phyloP scores from a whole-genome alignment of 2,888 invertebrate species.

The Aproaerema taeniolella region DNA sequence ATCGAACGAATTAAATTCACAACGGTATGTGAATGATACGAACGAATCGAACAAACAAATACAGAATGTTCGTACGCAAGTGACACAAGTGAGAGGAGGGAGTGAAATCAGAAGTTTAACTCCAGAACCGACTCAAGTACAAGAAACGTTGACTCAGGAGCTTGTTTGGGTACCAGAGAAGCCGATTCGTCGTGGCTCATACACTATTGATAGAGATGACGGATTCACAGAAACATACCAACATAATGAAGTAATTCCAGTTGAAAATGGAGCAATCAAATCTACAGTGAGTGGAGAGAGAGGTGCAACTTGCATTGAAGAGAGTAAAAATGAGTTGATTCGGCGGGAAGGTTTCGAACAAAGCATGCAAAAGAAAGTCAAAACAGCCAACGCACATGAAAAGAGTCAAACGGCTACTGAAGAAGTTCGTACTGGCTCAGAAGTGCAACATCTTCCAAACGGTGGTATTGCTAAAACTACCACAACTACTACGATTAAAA shows the following conservation, averaged over 20 bases:
- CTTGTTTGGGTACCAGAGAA: slow-evolving; percentile 65
- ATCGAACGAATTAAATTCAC: slow-evolving; percentile 20
- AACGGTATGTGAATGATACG: slow-evolving; percentile 24
- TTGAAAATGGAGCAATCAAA: slow-evolving; percentile 50
- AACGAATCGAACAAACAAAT: slow-evolving; percentile 27
- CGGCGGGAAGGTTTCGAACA: slow-evolving; percentile 52
- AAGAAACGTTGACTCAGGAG: slow-evolving; percentile 58
- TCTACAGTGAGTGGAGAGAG: slow-evolving; percentile 50
- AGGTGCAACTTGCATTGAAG: slow-evolving; percentile 42
- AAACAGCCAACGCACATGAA: slow-evolving; percentile 51
- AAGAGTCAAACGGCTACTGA: slow-evolving; percentile 48
- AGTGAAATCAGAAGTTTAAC: slow-evolving; percentile 53
- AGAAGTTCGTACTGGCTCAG: slow-evolving; percentile 53
- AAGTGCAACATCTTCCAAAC: slow-evolving; percentile 57
- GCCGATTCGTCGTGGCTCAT: slow-evolving; percentile 57
- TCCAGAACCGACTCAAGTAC: slow-evolving; percentile 58
- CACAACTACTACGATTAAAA: slow-evolving; percentile 59
- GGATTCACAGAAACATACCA: slow-evolving; percentile 52
- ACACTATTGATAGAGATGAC: slow-evolving; percentile 60
- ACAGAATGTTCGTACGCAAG: slow-evolving; percentile 37
- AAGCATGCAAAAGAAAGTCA: slow-evolving; percentile 46
- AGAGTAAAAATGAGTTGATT: slow-evolving; percentile 43
- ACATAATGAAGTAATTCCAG: slow-evolving; percentile 53
- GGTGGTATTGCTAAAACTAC: slow-evolving; percentile 61
- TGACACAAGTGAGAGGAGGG: slow-evolving; percentile 56